These are phyloP conservation scores for Standfussiana lucernea DNA, from an alignment of 2,888 invertebrate species.

Conservation along the genomic window DNA sequence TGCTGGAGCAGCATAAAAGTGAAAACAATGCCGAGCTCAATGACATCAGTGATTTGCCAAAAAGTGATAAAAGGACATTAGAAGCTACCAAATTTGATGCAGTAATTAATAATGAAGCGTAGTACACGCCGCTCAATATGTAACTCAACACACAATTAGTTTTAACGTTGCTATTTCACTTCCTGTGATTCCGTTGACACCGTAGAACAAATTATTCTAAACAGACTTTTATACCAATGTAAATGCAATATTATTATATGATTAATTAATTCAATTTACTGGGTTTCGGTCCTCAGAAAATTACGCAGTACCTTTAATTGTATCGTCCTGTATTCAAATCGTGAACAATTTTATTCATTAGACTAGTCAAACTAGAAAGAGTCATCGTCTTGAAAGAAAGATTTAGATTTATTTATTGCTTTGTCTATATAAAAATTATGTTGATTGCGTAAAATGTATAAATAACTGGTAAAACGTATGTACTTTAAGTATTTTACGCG, in stretches of 20 bases:
- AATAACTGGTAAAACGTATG: constrained; percentile 62
- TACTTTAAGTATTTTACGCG: constrained; percentile 58
- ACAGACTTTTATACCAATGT: constrained; percentile 73
- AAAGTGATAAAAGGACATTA: constrained; percentile 88
- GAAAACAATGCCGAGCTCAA: constrained; percentile 83
- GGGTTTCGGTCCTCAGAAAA: constrained; percentile 49
- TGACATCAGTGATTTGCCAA: constrained; percentile 87
- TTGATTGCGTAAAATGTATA: constrained; percentile 64
- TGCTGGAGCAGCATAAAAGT: constrained; percentile 78
- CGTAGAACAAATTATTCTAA: constrained; percentile 75
- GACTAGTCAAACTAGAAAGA: constrained; percentile 89
- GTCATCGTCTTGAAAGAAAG: constrained; percentile 80
- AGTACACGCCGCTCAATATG: constrained; percentile 70
- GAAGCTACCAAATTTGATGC: constrained; percentile 82
- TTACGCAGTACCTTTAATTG: constrained; percentile 63
- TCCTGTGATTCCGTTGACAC: constrained; percentile 83
- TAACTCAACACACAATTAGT: constrained; percentile 70
- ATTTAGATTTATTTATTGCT: constrained; percentile 87
- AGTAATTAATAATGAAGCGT: constrained; percentile 83
- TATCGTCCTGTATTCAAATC: constrained; percentile 66
- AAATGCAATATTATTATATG: constrained; percentile 70
- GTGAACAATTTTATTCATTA: constrained; percentile 80
- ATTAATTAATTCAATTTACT: constrained; percentile 54
- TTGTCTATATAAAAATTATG: constrained; percentile 68
- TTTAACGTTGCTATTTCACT: constrained; percentile 81